Percentiles rank a stretch among this genome's conserved stretches.
Conservation (phyloP, 35 echinoderm and acorn worm species). For the Hemicentrotus pulcherrimus region DNA sequence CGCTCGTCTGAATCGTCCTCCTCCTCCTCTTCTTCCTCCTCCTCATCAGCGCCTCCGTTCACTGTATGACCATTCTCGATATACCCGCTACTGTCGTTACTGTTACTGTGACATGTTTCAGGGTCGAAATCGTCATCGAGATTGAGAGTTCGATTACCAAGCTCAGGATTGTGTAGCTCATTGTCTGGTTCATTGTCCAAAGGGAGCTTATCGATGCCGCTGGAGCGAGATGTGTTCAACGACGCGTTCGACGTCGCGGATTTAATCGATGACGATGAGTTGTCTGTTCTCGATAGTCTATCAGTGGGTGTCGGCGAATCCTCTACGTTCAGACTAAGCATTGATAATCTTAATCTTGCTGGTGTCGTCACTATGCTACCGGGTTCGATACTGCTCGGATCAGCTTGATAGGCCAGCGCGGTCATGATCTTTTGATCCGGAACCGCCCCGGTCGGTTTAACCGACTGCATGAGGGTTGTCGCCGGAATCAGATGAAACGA, state of each 20-base stretch:
- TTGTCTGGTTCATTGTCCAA: neutral
- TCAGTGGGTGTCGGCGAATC: conserved; percentile 22
- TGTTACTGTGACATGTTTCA: neutral
- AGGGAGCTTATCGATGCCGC: conserved; percentile 37
- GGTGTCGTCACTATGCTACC: conserved; percentile 64
- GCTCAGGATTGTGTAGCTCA: neutral
- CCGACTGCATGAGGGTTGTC: conserved; percentile 81
- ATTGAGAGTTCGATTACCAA: neutral
- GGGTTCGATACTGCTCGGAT: conserved; percentile 84
- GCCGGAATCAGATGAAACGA: conserved; percentile 94
- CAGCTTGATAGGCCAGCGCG: conserved; percentile 93
- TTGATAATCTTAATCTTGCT: conserved; percentile 54
- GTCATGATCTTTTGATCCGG: conserved; percentile 97
- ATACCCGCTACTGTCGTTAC: neutral
- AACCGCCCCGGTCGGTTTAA: conserved; percentile 68
- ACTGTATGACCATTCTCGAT: neutral
- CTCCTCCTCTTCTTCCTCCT: neutral
- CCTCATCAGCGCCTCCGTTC: conserved; percentile 3
- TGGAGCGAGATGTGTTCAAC: conserved; percentile 14
- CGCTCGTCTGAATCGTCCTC: neutral
- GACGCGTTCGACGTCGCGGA: conserved; percentile 15
- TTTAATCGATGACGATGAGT: conserved; percentile 23
- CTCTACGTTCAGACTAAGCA: conserved; percentile 58
- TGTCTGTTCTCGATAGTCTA: neutral
- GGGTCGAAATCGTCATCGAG: too few species aligned